phyloP scores from a whole-genome alignment of 2,113 vertebrate genomes.

The Hippocampus guttulatus region DNA sequence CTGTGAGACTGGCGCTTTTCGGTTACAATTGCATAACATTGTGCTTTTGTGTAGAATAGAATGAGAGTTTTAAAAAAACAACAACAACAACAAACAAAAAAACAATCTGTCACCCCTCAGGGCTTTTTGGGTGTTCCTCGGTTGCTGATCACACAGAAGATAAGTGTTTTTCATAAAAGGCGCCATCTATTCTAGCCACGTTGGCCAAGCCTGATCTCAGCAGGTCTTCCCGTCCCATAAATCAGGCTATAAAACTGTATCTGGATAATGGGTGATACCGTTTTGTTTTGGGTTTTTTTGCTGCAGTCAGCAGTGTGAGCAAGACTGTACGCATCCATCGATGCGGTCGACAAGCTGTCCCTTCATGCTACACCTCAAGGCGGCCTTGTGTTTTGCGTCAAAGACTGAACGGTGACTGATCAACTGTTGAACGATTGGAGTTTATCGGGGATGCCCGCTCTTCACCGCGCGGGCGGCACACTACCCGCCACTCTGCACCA shows the following conservation, averaged over 20 bases:
- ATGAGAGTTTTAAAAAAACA: not conserved
- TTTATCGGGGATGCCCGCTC: constrained; percentile 27
- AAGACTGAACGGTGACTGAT: not conserved
- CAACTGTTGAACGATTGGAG: constrained; percentile 8
- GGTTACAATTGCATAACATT: not conserved
- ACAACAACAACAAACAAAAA: not conserved
- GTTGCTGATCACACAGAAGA: constrained; percentile 20
- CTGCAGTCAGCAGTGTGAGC: constrained; percentile 56
- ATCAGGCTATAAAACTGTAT: constrained; percentile 53
- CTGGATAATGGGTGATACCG: constrained; percentile 47
- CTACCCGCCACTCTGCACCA: constrained; percentile 64
- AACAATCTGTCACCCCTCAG: not conserved
- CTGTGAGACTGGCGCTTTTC: constrained; percentile 6
- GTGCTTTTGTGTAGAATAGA: not conserved
- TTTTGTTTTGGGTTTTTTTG: constrained; percentile 33
- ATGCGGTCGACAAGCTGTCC: constrained; percentile 12
- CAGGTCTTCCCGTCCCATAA: constrained; percentile 43
- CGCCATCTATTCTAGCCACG: constrained; percentile 34
- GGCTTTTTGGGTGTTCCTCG: not conserved
- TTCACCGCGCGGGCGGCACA: constrained; percentile 57
- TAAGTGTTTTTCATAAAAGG: constrained; percentile 28
- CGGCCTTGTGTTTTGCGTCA: constrained; percentile 8
- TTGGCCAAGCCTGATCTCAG: constrained; percentile 49
- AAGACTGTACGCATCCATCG: constrained; percentile 65
- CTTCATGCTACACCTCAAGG: constrained; percentile 27